phyloP scores from a whole-genome alignment of 2,113 vertebrate genomes.

The Proteles cristata region DNA sequence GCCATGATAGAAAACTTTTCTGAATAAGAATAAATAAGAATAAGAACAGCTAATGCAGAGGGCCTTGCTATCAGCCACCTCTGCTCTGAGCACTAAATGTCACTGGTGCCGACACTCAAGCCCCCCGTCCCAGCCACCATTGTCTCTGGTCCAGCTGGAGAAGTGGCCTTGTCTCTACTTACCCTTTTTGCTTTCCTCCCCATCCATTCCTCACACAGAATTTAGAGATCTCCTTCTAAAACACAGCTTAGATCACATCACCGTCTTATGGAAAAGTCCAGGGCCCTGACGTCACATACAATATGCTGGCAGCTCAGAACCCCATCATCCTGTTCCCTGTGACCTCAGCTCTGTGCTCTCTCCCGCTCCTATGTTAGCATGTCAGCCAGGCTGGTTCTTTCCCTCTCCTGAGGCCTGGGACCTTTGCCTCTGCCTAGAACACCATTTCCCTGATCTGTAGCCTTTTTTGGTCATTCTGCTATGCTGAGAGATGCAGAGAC shows the following conservation, averaged over 20 bases:
- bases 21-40: not conserved
- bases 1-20: not conserved
- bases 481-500: too few relatives aligned
- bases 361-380: too few relatives aligned
- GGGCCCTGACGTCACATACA: rapidly evolving
- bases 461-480: not conserved
- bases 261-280: not conserved
- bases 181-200: too few relatives aligned
- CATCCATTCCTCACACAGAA: too few relatives aligned
- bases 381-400: not conserved
- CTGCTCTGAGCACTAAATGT: rapidly evolving
- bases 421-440: not conserved
- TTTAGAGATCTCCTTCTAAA: not conserved
- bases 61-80: rapidly evolving
- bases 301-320: not conserved
- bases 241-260: not conserved
- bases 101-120: rapidly evolving
- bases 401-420: not conserved
- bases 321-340: not conserved
- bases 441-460: not conserved
- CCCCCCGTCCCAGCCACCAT: rapidly evolving
- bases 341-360: not conserved
- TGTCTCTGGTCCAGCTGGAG: rapidly evolving
- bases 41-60: rapidly evolving
- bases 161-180: too few relatives aligned